phyloP scores from a whole-genome alignment of 2,797 vertebrate genomes.

The Vireo griseus region DNA sequence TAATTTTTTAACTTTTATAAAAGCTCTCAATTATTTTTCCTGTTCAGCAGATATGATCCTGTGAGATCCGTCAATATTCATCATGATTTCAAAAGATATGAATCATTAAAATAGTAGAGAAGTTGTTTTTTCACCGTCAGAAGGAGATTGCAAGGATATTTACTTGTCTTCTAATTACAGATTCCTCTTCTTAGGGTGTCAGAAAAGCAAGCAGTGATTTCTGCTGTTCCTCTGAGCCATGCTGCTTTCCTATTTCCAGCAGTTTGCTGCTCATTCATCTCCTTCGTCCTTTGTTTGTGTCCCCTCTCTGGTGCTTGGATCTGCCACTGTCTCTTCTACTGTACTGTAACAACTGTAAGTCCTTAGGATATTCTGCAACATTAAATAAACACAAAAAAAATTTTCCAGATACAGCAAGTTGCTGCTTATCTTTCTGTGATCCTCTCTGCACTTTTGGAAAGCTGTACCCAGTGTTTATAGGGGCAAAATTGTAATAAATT shows the following conservation, averaged over 20 bases:
- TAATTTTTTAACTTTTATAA: not conserved
- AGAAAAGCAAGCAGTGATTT: not conserved
- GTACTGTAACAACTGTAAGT: not conserved
- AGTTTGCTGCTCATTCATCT: not conserved
- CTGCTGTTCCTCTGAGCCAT: not conserved
- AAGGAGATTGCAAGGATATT: not conserved
- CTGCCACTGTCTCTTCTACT: not conserved
- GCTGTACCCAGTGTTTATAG: not conserved
- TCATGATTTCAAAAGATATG: not conserved
- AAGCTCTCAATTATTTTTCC: not conserved
- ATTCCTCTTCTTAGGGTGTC: not conserved
- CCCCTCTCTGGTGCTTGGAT: not conserved
- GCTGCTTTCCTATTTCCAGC: not conserved
- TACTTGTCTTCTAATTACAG: not conserved
- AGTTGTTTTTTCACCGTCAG: not conserved
- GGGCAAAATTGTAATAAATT: not conserved
- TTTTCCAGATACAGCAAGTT: not conserved
- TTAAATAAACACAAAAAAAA: not conserved
- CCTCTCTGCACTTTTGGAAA: not conserved
- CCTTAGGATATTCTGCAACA: not conserved
- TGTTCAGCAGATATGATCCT: not conserved
- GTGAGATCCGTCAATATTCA: not conserved
- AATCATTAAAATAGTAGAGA: not conserved
- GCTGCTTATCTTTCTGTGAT: not conserved
- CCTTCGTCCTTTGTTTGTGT: not conserved